Conservation (phyloP, 2,888 invertebrate species). For the Brachypalpus laphriformis region DNA sequence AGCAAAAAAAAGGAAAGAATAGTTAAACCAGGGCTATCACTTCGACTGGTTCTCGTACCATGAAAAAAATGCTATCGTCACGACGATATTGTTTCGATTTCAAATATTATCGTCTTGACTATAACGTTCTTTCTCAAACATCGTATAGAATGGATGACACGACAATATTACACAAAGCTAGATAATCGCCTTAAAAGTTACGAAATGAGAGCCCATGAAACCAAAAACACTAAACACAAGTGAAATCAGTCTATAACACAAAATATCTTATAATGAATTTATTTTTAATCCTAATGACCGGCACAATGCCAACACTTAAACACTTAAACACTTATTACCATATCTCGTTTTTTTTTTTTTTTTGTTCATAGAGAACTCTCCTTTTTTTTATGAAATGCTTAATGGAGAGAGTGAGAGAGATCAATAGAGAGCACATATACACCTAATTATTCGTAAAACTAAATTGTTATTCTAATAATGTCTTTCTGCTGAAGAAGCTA, state of each 20-base stretch:
- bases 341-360: not conserved
- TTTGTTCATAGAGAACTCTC: constrained; percentile 13
- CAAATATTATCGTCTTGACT: too few species aligned
- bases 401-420: constrained; percentile 42
- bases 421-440: constrained; percentile 35
- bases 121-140: too few species aligned
- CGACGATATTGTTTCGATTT: too few species aligned
- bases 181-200: too few species aligned
- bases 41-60: too few species aligned
- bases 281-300: constrained; percentile 38
- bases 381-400: constrained; percentile 25
- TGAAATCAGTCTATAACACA: constrained; percentile 29
- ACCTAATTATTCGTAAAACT: constrained; percentile 21
- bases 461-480: constrained; percentile 25
- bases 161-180: too few species aligned
- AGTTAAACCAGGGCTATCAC: too few species aligned
- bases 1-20: too few species aligned
- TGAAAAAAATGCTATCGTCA: too few species aligned
- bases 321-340: constrained; percentile 36
- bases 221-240: constrained; percentile 6
- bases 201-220: too few species aligned
- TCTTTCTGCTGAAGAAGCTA: constrained; percentile 42
- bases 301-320: constrained; percentile 33
- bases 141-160: too few species aligned
- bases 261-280: not conserved